Base-by-base conservation (phyloP, 2,888 invertebrate genomes). In the Iphiclides podalirius region DNA sequence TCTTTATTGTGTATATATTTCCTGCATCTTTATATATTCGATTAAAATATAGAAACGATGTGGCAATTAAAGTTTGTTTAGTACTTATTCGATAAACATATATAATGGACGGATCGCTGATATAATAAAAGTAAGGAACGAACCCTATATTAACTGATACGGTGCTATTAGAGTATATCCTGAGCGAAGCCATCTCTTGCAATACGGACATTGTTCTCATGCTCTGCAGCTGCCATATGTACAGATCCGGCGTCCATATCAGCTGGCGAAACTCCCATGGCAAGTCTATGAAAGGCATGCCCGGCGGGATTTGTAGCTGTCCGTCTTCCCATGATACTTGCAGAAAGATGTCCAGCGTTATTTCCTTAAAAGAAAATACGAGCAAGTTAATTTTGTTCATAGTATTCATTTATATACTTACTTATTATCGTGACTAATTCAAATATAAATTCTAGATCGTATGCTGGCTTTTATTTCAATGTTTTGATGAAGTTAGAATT, bases 141-240 rank as follows among this genome's bases (percentile, higher is more conserved):
- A 81, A 91, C 92, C 92, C 91, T 73, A 91, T 91, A 87, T 90
- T 91, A 77, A 91, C 90, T 72, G 91, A 89, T 72, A 92, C 87
- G 70, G 91, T 92, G 78, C 90, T 89, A 75, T 92, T 91, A 57
- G 83, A 77, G 72, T 91, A 91, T 35, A 92, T 82, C 59, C 91
- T 80, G 53, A 92, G 75, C 9, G 91, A 91, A 16, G 91, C 90
- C 87, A 92, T 91, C 70, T 92, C 91, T 61, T 92, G 91, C 51
- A 92, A 89, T 53, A 92, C 87, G 40, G 90, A 90, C 43, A 91
- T 79, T 47, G 91, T 90, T 68, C 86, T 82, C 91, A 92, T 91
- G 51, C 91, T 91, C 64, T 91, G 86, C 52, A 92, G 79, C 71
- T 92, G 92, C 76, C 91, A 83, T 73, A 92, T 92, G 81, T 91